Conservation (phyloP, 2,113 vertebrate genomes). For the Cololabis saira region DNA sequence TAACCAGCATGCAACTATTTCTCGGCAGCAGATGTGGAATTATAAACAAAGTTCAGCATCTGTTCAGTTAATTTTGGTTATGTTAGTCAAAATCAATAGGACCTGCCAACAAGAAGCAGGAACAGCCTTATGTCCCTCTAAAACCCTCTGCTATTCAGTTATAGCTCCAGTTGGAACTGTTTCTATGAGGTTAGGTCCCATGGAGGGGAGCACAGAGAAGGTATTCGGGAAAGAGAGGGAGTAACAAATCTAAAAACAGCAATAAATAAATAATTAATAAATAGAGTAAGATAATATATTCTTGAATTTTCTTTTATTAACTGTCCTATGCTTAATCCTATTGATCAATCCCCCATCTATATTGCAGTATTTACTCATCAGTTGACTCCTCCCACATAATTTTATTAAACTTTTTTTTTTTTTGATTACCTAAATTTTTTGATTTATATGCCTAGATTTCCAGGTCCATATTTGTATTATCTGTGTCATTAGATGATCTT, state of each 20-base stretch:
- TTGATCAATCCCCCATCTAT: no score
- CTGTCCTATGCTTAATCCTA: no score
- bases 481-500: no score
- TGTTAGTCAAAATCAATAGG: slow-evolving; percentile 72
- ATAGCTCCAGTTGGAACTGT: slow-evolving; percentile 63
- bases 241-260: slow-evolving; percentile 74
- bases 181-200: slow-evolving; percentile 70
- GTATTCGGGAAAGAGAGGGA: slow-evolving; percentile 49
- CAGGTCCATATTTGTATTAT: no score
- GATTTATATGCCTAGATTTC: no score
- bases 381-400: no score
- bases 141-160: slow-evolving; percentile 74
- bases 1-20: slow-evolving; percentile 33
- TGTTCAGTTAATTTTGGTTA: slow-evolving; percentile 61
- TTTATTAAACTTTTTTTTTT: no score
- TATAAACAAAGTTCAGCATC: slow-evolving; percentile 58
- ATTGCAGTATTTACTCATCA: no score
- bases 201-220: slow-evolving; percentile 58
- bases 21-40: slow-evolving; percentile 44
- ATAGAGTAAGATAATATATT: no score
- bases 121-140: slow-evolving; percentile 73
- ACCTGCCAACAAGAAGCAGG: slow-evolving; percentile 53
- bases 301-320: slow-evolving; percentile 12
- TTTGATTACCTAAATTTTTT: no score
- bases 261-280: slow-evolving; percentile 70